Percentiles rank a stretch among this genome's conserved stretches.
Evolutionary conservation across 2,888 invertebrate species (phyloP).

Genomic region (Ophioninae sp.): DNA sequence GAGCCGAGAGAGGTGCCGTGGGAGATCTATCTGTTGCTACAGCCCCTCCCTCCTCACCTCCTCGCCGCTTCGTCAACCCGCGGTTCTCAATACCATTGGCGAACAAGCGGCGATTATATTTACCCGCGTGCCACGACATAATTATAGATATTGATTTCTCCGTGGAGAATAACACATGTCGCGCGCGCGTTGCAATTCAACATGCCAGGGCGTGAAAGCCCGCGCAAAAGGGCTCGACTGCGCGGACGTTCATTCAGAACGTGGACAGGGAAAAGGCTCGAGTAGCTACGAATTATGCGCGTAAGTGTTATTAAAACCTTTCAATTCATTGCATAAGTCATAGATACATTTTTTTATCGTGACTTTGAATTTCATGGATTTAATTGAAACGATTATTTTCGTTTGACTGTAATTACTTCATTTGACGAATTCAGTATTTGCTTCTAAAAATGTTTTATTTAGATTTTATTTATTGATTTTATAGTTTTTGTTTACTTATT

Average conservation of each 20-base stretch:
- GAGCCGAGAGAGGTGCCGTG: not conserved
- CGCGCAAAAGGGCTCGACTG: constrained; percentile 24
- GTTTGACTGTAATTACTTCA: too few species aligned
- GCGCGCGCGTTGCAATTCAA: constrained; percentile 23
- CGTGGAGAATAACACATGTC: constrained; percentile 44
- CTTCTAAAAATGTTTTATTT: too few species aligned
- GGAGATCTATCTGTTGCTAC: constrained; percentile 53
- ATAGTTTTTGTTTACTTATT: too few species aligned
- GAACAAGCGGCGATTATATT: constrained; percentile 53
- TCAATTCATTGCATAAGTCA: too few species aligned
- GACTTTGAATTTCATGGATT: too few species aligned
- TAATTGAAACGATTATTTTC: too few species aligned
- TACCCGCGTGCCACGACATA: constrained; percentile 69
- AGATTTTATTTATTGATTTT: too few species aligned
- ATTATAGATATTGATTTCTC: constrained; percentile 76
- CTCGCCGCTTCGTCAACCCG: too few species aligned
- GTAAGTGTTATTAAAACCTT: constrained; percentile 4
- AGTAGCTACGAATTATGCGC: constrained; percentile 41
- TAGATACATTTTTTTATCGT: too few species aligned
- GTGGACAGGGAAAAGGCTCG: constrained; percentile 24
- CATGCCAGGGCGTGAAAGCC: constrained; percentile 24
- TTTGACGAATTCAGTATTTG: too few species aligned
- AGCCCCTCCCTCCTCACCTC: not conserved
- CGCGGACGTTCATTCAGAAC: constrained; percentile 36
- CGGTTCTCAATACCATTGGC: constrained; percentile 40